Evolutionary conservation across 2,888 invertebrate genomes (phyloP), one percentile per base, ranked within the genome.

Genomic region (Rhorus exstirpatorius): DNA sequence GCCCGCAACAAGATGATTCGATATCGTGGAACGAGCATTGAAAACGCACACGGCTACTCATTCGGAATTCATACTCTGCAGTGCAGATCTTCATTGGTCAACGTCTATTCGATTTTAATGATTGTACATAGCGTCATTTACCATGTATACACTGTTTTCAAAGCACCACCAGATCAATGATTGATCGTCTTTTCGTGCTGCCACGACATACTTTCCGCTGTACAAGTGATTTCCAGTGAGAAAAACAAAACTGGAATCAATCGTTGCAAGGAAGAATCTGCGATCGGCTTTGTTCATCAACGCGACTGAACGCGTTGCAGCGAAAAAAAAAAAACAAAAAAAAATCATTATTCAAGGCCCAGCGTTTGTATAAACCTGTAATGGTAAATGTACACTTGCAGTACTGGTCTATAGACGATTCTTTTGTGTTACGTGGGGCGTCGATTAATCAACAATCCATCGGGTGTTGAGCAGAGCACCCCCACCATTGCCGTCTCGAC

Each of bases 401-500:
- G n/a, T 24, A 7, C 2, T 12, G 8, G 53, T 6, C 12, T n/a
- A n/a, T n/a, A n/a, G n/a, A n/a, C 49, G 71, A 24, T 44, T 78
- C 81, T 81, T 78, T 78, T 75, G 75, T 79, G 65, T 70, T 70
- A 70, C 70, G n/a, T n/a, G n/a, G 65, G 70, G 82, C 61, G 78
- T 84, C 79, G 79, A 84, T 84, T 80, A 82, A 84, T 84, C 84
- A 84, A 84, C 82, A 79, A 82, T 79, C 82, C 84, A 77, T 82
- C 68, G 76, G 51, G 53, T 31, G 60, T 77, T 55, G 55, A 72
- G 55, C 17, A 70, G 38, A n/a, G n/a, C n/a, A n/a, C n/a, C n/a
- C n/a, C n/a, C n/a, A n/a, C n/a, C n/a, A 63, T 14, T 35, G 17
- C 24, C 61, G 38, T 31, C 41, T n/a, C 14, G 71, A 71, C 24